Evolutionary conservation across 2,113 vertebrate genomes (phyloP), one percentile per base, ranked within the genome.

Genomic region (Ictalurus furcatus): DNA sequence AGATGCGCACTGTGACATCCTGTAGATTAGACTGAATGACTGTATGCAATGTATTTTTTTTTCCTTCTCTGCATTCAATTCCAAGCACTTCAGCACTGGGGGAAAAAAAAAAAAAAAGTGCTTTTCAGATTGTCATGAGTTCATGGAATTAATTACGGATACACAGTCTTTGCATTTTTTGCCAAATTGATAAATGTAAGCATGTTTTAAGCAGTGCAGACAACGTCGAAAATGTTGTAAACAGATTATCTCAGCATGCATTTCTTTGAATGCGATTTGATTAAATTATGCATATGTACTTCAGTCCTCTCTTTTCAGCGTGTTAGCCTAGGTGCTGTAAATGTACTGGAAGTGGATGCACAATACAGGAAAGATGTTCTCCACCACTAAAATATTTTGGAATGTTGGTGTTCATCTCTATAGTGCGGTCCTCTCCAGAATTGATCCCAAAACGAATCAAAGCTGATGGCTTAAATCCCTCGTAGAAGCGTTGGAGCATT

Each of bases 1-100:
- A 83, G 21, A 83, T 61, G 56, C 80, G 61, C 56, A 13, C 80
- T 61, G n/a, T 19, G 81, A 61, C 81, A 37, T 61, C 81, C 81
- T 83, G 56, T 28, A 21, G 19, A 82, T 81, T 30, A 3, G 16
- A 19, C 79, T 59, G 54, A 82, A 61, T 59, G 37, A 82, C 54
- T 59, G 56, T 82, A 82, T 37, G 19, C 5, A 30, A 37, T 59
- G 19, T 59, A 34, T 17, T 79, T 54, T 6, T 4, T 12, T 80
- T 52, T 13, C 4, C 6, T 59, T 5, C 9, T 34, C 4, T 23
- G 30, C 56, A 59, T 59, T 59, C 56, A 56, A 81, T 58, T 56
- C 52, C 79, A 81, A 17, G 44, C 25, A 54, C 25, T 79, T 79
- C 14, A 9, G 6, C 12, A 44, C 23, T 44, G 9, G 37, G 12